Conservation (phyloP, 1,140 invertebrate genomes). For the Pseudomyrmex sp. region DNA sequence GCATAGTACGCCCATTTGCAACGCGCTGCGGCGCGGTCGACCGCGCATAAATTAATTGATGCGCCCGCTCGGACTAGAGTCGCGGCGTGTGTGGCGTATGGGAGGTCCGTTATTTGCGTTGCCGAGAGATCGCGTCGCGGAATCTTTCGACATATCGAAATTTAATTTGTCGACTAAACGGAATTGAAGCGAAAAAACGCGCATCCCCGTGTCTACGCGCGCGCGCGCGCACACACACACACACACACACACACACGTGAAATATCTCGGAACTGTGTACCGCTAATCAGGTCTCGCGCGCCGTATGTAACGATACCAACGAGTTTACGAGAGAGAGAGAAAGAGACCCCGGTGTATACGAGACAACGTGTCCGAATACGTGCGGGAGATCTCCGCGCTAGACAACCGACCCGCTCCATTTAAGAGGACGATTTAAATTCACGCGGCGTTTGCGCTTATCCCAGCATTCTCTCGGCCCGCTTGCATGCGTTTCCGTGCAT, state of each 20-base stretch:
- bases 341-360: slow-evolving; percentile 49
- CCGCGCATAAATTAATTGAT: slow-evolving; percentile 55
- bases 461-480: slow-evolving; percentile 46
- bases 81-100: slow-evolving; percentile 24
- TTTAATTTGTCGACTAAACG: too few relatives aligned
- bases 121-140: slow-evolving; percentile 21
- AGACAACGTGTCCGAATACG: slow-evolving; percentile 77
- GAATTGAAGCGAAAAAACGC: slow-evolving; percentile 60
- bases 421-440: slow-evolving; percentile 81
- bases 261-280: slow-evolving; percentile 18
- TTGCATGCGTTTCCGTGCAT: slow-evolving; percentile 72
- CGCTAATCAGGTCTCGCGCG: slow-evolving; percentile 51
- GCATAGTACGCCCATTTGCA: slow-evolving; percentile 14
- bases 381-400: slow-evolving; percentile 79
- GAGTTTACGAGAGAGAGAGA: slow-evolving; percentile 73
- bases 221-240: too few relatives aligned
- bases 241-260: background rate
- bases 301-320: slow-evolving; percentile 63
- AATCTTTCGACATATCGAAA: too few relatives aligned
- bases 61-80: slow-evolving; percentile 12
- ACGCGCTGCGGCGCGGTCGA: slow-evolving; percentile 1
- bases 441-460: slow-evolving; percentile 72
- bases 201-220: slow-evolving; percentile 59
- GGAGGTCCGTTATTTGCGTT: slow-evolving; percentile 40
- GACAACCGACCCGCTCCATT: slow-evolving; percentile 80